Conservation (phyloP, 2,888 invertebrate genomes). For the Zootermopsis nevadensis region DNA sequence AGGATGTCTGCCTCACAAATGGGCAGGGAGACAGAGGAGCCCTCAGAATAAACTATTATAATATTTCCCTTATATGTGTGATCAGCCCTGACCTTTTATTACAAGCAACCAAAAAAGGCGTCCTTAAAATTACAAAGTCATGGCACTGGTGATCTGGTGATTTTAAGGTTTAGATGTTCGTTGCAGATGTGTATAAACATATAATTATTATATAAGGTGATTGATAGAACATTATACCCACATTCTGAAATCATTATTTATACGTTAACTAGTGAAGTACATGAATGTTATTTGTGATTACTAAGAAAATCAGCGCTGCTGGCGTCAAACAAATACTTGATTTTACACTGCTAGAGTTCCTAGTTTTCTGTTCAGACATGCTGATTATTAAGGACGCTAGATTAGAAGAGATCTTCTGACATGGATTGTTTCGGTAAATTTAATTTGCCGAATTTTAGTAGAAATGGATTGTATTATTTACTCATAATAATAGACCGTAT, state of each 20-base stretch:
- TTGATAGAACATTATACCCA: background rate
- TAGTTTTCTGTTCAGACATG: background rate
- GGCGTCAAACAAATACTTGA: background rate
- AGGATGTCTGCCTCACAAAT: no score
- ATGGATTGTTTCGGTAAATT: background rate
- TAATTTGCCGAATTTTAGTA: background rate
- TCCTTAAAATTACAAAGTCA: background rate
- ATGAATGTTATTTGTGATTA: no score
- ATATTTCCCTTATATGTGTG: background rate
- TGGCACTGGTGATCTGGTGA: background rate
- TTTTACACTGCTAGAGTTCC: slow-evolving; percentile 7
- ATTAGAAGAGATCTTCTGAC: background rate
- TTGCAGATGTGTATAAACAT: background rate
- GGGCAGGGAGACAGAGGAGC: background rate
- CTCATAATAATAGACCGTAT: no score
- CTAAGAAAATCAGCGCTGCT: no score
- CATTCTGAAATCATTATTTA: background rate
- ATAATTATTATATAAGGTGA: background rate
- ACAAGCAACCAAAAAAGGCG: no score
- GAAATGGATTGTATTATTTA: background rate
- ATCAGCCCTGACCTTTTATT: no score
- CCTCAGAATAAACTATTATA: background rate
- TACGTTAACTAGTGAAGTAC: background rate
- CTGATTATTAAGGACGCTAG: background rate
- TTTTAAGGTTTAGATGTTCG: background rate